A percentile compares a stretch with the other conserved stretches of the same genome.
phyloP scores from a whole-genome alignment of 2,888 invertebrate species.

The Camptogramma bilineatum region DNA sequence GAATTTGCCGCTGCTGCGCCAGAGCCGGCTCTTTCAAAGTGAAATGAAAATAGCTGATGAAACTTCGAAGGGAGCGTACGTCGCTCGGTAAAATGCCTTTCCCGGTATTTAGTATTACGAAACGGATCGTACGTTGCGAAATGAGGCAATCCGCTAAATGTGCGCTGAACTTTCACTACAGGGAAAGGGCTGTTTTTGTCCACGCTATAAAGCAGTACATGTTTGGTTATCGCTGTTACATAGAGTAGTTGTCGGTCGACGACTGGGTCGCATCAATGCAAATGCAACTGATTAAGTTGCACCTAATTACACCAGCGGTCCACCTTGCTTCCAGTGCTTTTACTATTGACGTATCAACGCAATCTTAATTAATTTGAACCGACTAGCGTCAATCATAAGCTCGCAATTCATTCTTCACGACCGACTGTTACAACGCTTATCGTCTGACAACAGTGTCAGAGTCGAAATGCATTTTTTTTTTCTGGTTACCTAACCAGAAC shows the following conservation, averaged over 20 bases:
- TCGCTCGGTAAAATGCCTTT: constrained; percentile 48
- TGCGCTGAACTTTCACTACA: constrained; percentile 51
- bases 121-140: constrained; percentile 52
- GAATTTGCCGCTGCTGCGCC: not conserved
- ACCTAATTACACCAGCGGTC: constrained; percentile 2
- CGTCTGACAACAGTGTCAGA: constrained; percentile 27
- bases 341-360: constrained; percentile 38
- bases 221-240: not conserved
- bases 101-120: constrained; percentile 47
- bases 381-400: constrained; percentile 43
- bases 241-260: not conserved
- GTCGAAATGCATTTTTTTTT: constrained; percentile 28
- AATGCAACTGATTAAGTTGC: constrained; percentile 11
- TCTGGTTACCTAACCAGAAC: constrained; percentile 24
- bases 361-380: constrained; percentile 45
- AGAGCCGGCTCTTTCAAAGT: not conserved
- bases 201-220: constrained; percentile 16
- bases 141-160: constrained; percentile 50
- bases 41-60: constrained; percentile 16
- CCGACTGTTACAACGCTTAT: constrained; percentile 11
- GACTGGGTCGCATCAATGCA: not conserved
- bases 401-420: constrained; percentile 28
- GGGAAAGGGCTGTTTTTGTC: constrained; percentile 45
- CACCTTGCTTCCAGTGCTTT: constrained; percentile 15
- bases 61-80: constrained; percentile 1